Base-by-base conservation (phyloP, 2,797 vertebrate species). In the Melanotaenia pygmaea region DNA sequence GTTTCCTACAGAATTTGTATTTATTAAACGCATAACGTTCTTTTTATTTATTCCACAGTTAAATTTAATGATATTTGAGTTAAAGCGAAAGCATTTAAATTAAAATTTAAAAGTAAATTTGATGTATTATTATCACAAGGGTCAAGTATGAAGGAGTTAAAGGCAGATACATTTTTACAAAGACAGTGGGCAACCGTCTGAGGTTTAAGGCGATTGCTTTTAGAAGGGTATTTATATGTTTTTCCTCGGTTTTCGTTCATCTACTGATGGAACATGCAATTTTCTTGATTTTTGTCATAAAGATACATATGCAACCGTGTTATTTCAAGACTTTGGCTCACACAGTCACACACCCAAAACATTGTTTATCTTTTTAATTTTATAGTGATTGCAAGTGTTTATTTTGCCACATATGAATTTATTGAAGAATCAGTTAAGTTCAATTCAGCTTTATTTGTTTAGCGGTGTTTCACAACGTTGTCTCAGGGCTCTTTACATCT, bases 261-360 rank as follows among this genome's bases (percentile, higher is more conserved):
- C 68, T 12, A 50, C 56, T 61, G 54, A 69, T 64, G 57, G 30
- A 51, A 80, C 59, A 76, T 38, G n/a, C 47, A 30, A 30, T 30
- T 30, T 30, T 30, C 28, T 30, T 30, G 28, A 4, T 28, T 30
- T 30, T 37, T 37, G 8, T 37, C 8, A 9, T 37, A 37, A 37
- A 37, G 35, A 13, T 14, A 76, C 20, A 63, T 35, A 60, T 30
- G 22, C 60, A 54, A 70, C 51, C 40, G 32, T 26, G 32, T 76
- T 76, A 28, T 38, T 74, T 69, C 67, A 32, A 37, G 18, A 80
- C 58, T 70, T 58, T 66, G 16, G 37, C 51, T 53, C 2, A 38
- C 67, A 59, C 37, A 40, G 20, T 40, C 18, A 12, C 10, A 64
- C 63, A 12, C 54, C 12, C 40, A 70, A 67, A 37, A 57, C 1